These are phyloP conservation scores for Neofelis nebulosa DNA, from an alignment of 2,113 vertebrate genomes.

Conservation along the genomic window DNA sequence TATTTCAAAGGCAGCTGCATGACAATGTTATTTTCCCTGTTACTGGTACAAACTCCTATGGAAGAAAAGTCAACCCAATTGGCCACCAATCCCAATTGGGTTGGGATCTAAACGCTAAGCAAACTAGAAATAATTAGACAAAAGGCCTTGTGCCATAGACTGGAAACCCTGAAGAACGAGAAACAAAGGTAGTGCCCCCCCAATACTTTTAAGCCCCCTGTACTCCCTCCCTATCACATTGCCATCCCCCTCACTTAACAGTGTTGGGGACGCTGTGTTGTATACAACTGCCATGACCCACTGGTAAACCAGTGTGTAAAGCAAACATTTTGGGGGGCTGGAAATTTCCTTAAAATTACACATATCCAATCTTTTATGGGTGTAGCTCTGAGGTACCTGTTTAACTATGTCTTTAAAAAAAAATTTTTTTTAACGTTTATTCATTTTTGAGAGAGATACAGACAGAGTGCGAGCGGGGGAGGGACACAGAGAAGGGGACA, in stretches of 20 bases:
- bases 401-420: not conserved
- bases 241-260: not conserved
- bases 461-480: too few relatives aligned
- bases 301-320: not conserved
- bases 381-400: not conserved
- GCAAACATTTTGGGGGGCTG: not conserved
- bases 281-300: too few relatives aligned
- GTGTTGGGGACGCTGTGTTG: not conserved
- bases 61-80: not conserved
- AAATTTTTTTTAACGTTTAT: too few relatives aligned
- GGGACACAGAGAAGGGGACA: too few relatives aligned
- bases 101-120: not conserved
- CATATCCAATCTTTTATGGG: too few relatives aligned
- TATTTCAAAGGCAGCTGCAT: not conserved
- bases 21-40: not conserved
- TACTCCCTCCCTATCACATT: fast-evolving
- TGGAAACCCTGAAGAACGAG: not conserved
- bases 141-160: not conserved
- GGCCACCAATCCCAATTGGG: too few relatives aligned
- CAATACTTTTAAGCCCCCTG: not conserved
- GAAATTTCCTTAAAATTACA: not conserved
- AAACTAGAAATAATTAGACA: not conserved
- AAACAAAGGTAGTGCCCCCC: fast-evolving
- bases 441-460: too few relatives aligned
- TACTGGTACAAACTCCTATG: not conserved